These are phyloP conservation scores for Lycophotia porphyrea DNA, from an alignment of 2,888 invertebrate genomes.

Conservation along the genomic window DNA sequence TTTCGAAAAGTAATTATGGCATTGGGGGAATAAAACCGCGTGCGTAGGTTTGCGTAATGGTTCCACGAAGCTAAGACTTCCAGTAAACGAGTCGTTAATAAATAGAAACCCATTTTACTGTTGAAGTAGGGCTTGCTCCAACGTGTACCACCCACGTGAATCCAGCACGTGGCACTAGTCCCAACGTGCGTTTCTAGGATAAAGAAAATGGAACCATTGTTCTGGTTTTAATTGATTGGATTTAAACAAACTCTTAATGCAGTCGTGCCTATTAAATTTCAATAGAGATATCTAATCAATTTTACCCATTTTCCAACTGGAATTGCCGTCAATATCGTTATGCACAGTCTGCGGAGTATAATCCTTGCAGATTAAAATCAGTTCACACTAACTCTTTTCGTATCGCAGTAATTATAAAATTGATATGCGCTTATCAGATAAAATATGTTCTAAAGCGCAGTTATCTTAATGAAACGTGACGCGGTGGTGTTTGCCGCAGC, in stretches of 20 bases:
- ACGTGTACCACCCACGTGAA: slow-evolving; percentile 70
- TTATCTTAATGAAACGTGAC: slow-evolving; percentile 41
- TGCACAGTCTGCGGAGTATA: slow-evolving; percentile 8
- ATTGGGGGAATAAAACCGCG: background rate
- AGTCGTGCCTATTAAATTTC: slow-evolving; percentile 61
- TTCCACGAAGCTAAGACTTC: slow-evolving; percentile 24
- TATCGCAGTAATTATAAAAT: slow-evolving; percentile 54
- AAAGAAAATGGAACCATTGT: slow-evolving; percentile 72
- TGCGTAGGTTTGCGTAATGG: background rate
- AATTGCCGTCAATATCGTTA: slow-evolving; percentile 35
- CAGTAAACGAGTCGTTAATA: slow-evolving; percentile 16
- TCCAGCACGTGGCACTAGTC: slow-evolving; percentile 70
- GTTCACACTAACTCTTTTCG: slow-evolving; percentile 41
- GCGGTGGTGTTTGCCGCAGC: slow-evolving; percentile 32
- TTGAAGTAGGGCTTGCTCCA: slow-evolving; percentile 37
- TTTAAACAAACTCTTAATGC: slow-evolving; percentile 63
- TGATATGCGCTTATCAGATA: slow-evolving; percentile 63
- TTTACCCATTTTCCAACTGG: slow-evolving; percentile 6
- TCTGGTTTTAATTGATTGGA: slow-evolving; percentile 59
- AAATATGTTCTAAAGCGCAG: slow-evolving; percentile 27
- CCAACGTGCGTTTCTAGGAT: slow-evolving; percentile 70
- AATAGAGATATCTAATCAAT: slow-evolving; percentile 3
- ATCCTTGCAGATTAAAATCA: slow-evolving; percentile 58
- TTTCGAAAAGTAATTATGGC: slow-evolving; percentile 1
- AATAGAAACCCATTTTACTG: slow-evolving; percentile 26